A percentile compares a stretch with the other conserved stretches of the same genome.
These are phyloP conservation scores for Brachypodius melanocephalos DNA, from an alignment of 2,113 vertebrate species.

Conservation along the genomic window DNA sequence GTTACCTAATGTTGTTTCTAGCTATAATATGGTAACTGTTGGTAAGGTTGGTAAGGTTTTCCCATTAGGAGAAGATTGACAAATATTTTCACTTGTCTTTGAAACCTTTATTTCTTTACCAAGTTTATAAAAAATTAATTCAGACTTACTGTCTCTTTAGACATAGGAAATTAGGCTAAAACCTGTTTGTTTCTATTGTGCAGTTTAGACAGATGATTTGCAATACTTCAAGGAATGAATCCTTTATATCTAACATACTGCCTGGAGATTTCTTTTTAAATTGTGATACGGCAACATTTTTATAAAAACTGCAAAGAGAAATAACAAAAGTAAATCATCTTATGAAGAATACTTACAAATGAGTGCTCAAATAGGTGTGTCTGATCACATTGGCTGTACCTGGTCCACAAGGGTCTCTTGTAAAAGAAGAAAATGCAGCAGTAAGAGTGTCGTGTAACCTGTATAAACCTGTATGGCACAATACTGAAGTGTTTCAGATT, in stretches of 20 bases:
- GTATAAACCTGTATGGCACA: background rate
- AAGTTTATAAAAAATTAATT: background rate
- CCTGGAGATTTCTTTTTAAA: background rate
- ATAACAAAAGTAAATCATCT: background rate
- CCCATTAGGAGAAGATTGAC: rapidly evolving
- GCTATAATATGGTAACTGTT: background rate
- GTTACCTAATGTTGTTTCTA: background rate
- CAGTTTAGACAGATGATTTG: background rate
- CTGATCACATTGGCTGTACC: background rate
- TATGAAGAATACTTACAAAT: background rate
- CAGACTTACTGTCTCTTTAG: background rate
- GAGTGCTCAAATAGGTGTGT: background rate
- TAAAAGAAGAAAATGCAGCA: background rate
- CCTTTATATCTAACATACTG: background rate
- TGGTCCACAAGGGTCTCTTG: background rate
- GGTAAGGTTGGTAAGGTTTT: background rate
- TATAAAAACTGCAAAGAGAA: background rate
- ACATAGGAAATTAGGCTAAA: background rate
- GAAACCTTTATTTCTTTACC: background rate
- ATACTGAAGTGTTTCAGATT: background rate
- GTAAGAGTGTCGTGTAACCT: background rate
- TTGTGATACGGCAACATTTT: background rate
- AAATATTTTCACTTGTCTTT: background rate
- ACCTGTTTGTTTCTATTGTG: background rate
- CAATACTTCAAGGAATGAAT: background rate